These are phyloP conservation scores for Sterna hirundo DNA, from an alignment of 2,113 vertebrate genomes.

Conservation along the genomic window DNA sequence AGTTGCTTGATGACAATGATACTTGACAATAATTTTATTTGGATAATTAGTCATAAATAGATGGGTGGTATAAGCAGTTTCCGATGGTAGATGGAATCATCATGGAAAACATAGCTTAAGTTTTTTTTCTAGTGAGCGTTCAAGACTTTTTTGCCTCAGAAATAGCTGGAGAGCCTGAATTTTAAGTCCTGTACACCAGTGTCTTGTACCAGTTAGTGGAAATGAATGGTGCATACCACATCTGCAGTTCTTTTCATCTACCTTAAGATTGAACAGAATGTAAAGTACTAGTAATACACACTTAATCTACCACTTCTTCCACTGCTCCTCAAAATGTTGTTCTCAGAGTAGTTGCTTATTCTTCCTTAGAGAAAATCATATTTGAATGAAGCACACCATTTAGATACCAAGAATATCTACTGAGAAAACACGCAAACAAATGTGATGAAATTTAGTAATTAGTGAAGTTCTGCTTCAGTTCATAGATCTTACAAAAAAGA, in stretches of 20 bases:
- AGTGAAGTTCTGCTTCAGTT: not conserved
- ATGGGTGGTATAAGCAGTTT: not conserved
- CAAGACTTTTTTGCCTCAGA: not conserved
- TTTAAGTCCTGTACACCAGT: not conserved
- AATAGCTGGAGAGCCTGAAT: not conserved
- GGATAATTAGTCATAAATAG: not conserved
- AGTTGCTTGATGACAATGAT: not conserved
- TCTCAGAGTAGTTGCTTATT: not conserved
- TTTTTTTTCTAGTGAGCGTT: not conserved
- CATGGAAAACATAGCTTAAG: not conserved
- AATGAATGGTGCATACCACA: not conserved
- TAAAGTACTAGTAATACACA: not conserved
- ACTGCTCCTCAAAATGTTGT: not conserved
- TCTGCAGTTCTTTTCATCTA: not conserved
- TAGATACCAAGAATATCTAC: not conserved
- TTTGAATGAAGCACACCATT: not conserved
- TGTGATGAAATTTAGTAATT: not conserved
- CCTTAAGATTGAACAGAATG: not conserved
- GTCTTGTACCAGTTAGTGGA: not conserved
- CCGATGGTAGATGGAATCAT: not conserved
- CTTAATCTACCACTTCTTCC: not conserved
- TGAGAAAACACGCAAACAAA: not conserved
- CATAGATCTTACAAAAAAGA: not conserved
- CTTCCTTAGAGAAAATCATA: not conserved
- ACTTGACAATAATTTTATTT: not conserved